A percentile compares a stretch with the other conserved stretches of the same genome.
These are phyloP conservation scores for Aleiodes sp. DNA, from an alignment of 1,140 invertebrate species.

Conservation along the genomic window DNA sequence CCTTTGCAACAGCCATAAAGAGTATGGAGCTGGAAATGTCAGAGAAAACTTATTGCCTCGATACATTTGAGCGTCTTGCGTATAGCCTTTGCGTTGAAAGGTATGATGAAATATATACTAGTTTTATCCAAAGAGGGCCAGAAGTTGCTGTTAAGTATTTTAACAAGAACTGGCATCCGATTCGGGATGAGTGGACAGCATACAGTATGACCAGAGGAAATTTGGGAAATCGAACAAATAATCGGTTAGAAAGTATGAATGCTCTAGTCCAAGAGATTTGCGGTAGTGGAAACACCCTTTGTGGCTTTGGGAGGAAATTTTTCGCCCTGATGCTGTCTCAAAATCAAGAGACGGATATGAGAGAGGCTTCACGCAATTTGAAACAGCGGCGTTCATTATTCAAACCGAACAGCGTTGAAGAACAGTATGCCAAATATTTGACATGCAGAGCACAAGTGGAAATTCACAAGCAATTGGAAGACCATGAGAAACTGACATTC, in stretches of 20 bases:
- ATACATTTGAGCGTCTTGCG: slow-evolving; percentile 1
- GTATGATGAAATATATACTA: slow-evolving; percentile 9
- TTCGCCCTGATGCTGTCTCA: slow-evolving; percentile 9
- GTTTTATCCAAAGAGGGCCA: slow-evolving; percentile 12
- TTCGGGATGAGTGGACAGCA: slow-evolving; percentile 33
- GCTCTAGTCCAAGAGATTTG: slow-evolving; percentile 34
- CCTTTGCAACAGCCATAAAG: neutral
- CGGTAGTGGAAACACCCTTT: slow-evolving; percentile 21
- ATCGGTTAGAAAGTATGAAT: slow-evolving; percentile 36
- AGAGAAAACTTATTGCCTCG: neutral
- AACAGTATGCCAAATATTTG: neutral
- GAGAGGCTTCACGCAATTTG: neutral
- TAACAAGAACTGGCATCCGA: slow-evolving; percentile 37
- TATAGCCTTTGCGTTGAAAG: slow-evolving; percentile 4
- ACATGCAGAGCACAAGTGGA: neutral
- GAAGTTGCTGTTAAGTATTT: slow-evolving; percentile 22
- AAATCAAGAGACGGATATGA: neutral
- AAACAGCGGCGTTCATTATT: neutral
- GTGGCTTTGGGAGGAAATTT: slow-evolving; percentile 20
- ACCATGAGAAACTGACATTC: neutral
- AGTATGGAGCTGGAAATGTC: neutral
- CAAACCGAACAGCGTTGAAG: neutral
- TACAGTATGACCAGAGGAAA: slow-evolving; percentile 35
- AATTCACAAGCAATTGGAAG: neutral
- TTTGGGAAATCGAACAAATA: slow-evolving; percentile 37